phyloP scores from a whole-genome alignment of 1,140 invertebrate species.

The Riptortus pedestris region DNA sequence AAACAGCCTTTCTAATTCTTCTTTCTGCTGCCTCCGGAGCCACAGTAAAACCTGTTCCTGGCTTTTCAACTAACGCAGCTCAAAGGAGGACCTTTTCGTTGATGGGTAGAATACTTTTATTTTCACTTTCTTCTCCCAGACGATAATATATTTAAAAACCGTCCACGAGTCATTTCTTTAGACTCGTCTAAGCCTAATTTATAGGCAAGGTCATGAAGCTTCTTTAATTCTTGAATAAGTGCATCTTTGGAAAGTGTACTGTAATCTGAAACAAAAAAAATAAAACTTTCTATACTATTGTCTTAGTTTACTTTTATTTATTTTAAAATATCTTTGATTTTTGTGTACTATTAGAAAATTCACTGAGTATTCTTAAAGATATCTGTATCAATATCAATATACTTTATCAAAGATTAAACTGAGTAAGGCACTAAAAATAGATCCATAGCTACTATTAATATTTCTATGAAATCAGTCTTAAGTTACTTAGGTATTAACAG shows the following conservation, averaged over 20 bases:
- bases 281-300: background rate
- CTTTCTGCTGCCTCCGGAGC: too few relatives aligned
- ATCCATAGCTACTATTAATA: background rate
- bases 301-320: background rate
- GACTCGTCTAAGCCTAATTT: constrained; percentile 86
- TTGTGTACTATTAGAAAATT: background rate
- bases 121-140: constrained; percentile 26
- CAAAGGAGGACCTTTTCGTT: too few relatives aligned
- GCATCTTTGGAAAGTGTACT: constrained; percentile 54
- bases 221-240: constrained; percentile 82
- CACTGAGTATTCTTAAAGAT: too few relatives aligned
- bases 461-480: too few relatives aligned
- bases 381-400: too few relatives aligned
- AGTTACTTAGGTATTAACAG: too few relatives aligned
- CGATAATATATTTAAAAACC: constrained; percentile 71
- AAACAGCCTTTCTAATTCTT: too few relatives aligned
- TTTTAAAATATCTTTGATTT: too few relatives aligned
- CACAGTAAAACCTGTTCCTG: too few relatives aligned
- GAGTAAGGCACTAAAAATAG: background rate
- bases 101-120: too few relatives aligned
- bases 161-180: constrained; percentile 91
- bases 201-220: constrained; percentile 85
- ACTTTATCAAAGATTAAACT: background rate
- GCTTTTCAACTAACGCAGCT: too few relatives aligned
- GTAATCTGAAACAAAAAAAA: constrained; percentile 30